Evolutionary conservation across 2,797 vertebrate genomes (phyloP), one percentile per base, ranked within the genome.

Genomic region (Enteromius treurensis): DNA sequence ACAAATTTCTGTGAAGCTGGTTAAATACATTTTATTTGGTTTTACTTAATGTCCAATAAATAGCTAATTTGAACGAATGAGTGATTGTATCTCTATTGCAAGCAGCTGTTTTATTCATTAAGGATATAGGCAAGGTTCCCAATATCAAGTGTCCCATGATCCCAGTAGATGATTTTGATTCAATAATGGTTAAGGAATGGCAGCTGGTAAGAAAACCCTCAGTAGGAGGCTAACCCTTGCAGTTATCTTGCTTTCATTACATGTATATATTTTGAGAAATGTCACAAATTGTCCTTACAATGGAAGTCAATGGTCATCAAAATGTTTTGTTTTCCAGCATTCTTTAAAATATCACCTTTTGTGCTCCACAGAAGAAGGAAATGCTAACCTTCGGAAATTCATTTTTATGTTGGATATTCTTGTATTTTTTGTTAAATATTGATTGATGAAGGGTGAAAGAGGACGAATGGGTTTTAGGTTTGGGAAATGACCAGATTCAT

Each of bases 291-390:
- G 73, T 37, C 21, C 3, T 15, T 53, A 14, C 0, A 19, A n/a
- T n/a, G 1, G 10, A 74, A n/a, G 19, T 34, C 29, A 53, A 0
- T 5, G 3, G 10, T 53, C 5, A 53, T 0, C 17, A 49, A 32
- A 51, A 51, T 47, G 9, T 1, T 47, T 47, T 15, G n/a, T 15
- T 19, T 29, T 11, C 47, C 26, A 21, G 29, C 2, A 1, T 73
- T 74, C 70, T 75, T 74, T 5, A 74, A 55, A n/a, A 53, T 53
- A 15, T 55, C 26, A 49, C 19, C n/a, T 14, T 40, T 69, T 45
- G 67, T 49, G 45, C 29, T 49, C 21, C 11, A 15, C 1, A 17
- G 21, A 55, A 23, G 21, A 73, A 32, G 32, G 9, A 53, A 55
- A 37, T 14, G 1, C 0, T 0, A 11, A n/a, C 11, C n/a, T 2